These are phyloP conservation scores for Odobenus rosmarus DNA, from an alignment of 2,113 vertebrate genomes.

Conservation along the genomic window DNA sequence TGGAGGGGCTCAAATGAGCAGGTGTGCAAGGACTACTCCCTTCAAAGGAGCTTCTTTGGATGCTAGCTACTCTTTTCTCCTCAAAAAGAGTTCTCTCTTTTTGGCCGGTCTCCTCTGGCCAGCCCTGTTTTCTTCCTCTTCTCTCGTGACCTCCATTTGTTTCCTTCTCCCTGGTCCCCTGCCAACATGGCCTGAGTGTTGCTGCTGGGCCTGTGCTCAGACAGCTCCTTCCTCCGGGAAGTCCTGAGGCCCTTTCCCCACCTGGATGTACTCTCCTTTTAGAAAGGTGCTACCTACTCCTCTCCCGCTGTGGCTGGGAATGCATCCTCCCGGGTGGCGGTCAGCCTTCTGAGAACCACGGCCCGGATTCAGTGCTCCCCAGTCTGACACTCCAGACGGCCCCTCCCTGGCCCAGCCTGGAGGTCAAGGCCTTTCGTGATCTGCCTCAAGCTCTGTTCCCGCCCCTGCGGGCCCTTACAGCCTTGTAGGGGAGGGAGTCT, in stretches of 20 bases:
- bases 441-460: background rate
- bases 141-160: background rate
- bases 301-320: background rate
- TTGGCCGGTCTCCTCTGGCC: background rate
- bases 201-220: background rate
- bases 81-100: background rate
- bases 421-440: background rate
- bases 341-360: background rate
- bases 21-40: no score
- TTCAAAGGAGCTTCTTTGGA: background rate
- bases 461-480: background rate
- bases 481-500: background rate
- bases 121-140: background rate
- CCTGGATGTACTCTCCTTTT: background rate
- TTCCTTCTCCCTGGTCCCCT: background rate
- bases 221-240: background rate
- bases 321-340: background rate
- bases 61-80: background rate
- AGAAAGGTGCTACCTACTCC: no score
- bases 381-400: background rate
- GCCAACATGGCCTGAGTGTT: background rate
- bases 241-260: background rate
- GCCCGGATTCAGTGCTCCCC: background rate
- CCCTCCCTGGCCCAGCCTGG: background rate
- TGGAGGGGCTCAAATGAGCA: background rate